Percentiles rank a stretch among this genome's conserved stretches.
Conservation (phyloP, 2,888 invertebrate genomes). For the Caenorhabditis angaria region DNA sequence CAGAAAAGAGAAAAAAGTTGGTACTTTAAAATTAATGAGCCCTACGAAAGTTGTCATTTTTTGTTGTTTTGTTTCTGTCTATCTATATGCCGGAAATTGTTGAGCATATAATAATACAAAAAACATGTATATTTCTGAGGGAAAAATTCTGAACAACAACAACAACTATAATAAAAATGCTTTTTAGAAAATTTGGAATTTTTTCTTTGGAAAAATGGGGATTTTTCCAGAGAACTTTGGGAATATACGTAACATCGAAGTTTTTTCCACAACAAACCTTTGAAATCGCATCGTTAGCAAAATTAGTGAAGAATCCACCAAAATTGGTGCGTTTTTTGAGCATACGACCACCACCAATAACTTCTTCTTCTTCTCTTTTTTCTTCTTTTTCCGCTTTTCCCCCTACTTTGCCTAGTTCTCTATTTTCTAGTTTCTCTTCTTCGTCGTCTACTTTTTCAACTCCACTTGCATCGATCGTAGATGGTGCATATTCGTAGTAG, state of each 20-base stretch:
- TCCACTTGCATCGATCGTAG: constrained; percentile 9
- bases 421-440: neutral
- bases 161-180: neutral
- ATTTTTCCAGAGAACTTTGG: too few relatives aligned
- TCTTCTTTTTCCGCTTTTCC: constrained; percentile 24
- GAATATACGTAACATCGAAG: neutral
- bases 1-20: constrained; percentile 20
- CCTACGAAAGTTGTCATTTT: neutral
- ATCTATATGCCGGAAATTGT: neutral
- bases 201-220: neutral
- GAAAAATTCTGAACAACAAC: constrained; percentile 1
- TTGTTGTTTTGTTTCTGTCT: neutral
- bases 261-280: constrained; percentile 52
- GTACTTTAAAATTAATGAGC: neutral
- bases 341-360: constrained; percentile 46
- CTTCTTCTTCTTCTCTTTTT: constrained; percentile 14
- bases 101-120: neutral
- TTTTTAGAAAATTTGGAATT: neutral
- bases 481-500: neutral
- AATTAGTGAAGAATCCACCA: constrained; percentile 64
- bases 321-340: constrained; percentile 46
- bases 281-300: constrained; percentile 65
- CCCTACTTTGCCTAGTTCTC: constrained; percentile 12
- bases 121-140: too few relatives aligned
- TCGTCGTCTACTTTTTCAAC: neutral